Evolutionary conservation across 2,888 invertebrate species (phyloP), one percentile per base, ranked within the genome.

Genomic region (Ptychoptera albimana): DNA sequence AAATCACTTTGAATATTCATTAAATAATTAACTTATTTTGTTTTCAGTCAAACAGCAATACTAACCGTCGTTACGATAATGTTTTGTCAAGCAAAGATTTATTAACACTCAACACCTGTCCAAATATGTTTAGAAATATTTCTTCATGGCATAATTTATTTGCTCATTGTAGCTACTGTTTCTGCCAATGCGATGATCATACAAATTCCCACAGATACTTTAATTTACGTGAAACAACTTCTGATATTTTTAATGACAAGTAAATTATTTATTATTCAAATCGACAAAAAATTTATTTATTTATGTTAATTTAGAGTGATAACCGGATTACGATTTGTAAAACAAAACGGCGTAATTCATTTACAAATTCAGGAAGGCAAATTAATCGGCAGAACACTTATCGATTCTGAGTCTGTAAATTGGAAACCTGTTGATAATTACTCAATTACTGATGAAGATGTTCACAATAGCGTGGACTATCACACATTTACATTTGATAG

Each of bases 71-170:
- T n/a, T n/a, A n/a, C n/a, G n/a, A n/a, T n/a, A n/a, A n/a, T n/a
- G n/a, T n/a, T n/a, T n/a, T n/a, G n/a, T n/a, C n/a, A n/a, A n/a
- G n/a, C n/a, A n/a, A n/a, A n/a, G n/a, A n/a, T n/a, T n/a, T n/a
- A n/a, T n/a, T n/a, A n/a, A n/a, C n/a, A n/a, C n/a, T n/a, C n/a
- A n/a, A n/a, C n/a, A n/a, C n/a, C n/a, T n/a, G n/a, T n/a, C n/a
- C n/a, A n/a, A n/a, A n/a, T n/a, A n/a, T n/a, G n/a, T n/a, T n/a
- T n/a, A n/a, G 81, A 72, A 82, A 82, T 46, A 85, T 88, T 56
- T 86, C 86, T 50, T 89, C 88, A 86, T 89, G 89, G 88, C 74
- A 88, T 41, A 87, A 83, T 77, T 55, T 88, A 37, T 82, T 88
- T 66, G 88, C 85, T 84, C 81, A 81, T 61, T 91, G 91, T 60